A percentile compares a stretch with the other conserved stretches of the same genome.
These are phyloP conservation scores for Brachyhypopomus gauderio DNA, from an alignment of 2,113 vertebrate species.

Conservation along the genomic window DNA sequence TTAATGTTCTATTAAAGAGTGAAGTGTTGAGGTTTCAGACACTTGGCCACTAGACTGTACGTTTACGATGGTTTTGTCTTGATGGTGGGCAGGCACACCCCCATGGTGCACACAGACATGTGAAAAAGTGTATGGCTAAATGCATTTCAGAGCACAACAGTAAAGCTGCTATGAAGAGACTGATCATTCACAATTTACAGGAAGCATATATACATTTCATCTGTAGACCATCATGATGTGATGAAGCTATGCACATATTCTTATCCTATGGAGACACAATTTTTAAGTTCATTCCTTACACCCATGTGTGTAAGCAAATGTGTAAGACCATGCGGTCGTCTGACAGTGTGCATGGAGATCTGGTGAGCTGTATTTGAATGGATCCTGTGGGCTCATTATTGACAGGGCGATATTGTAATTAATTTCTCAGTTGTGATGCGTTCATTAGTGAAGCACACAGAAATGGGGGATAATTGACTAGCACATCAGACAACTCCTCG, in stretches of 20 bases:
- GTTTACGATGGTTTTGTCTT: too few species aligned
- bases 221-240: neutral
- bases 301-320: neutral
- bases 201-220: neutral
- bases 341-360: neutral
- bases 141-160: neutral
- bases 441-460: constrained; percentile 42
- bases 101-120: neutral
- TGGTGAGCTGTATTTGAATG: constrained; percentile 73
- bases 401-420: constrained; percentile 38
- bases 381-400: constrained; percentile 31
- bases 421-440: constrained; percentile 41
- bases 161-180: neutral
- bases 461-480: constrained; percentile 38
- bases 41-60: too few species aligned
- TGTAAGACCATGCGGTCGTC: neutral
- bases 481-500: constrained; percentile 38
- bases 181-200: neutral
- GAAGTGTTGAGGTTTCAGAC: too few species aligned
- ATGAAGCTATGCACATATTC: too few species aligned
- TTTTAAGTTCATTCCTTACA: neutral
- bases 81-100: neutral
- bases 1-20: too few species aligned
- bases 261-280: too few species aligned
- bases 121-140: neutral